These are phyloP conservation scores for Pontoporia blainvillei DNA, from an alignment of 2,113 vertebrate species.

Conservation along the genomic window DNA sequence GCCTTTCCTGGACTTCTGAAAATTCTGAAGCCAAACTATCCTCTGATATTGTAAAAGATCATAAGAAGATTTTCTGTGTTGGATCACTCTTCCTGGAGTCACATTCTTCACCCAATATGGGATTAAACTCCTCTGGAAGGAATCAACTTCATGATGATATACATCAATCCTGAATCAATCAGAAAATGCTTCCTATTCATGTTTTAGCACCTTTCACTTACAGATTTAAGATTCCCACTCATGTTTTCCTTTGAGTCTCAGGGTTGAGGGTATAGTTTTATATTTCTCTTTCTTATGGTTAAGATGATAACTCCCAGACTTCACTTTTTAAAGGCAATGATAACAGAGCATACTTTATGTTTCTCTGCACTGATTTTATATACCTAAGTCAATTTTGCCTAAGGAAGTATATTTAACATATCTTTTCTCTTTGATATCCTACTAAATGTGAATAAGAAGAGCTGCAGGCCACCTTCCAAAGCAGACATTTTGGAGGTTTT, in stretches of 20 bases:
- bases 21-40: background rate
- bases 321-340: background rate
- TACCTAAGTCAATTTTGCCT: background rate
- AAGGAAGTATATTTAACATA: background rate
- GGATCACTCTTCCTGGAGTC: background rate
- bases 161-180: background rate
- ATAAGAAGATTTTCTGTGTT: background rate
- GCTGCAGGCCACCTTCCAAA: background rate
- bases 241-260: background rate
- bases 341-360: background rate
- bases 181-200: background rate
- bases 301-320: background rate
- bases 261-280: background rate
- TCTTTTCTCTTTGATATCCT: background rate
- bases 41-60: background rate
- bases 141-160: background rate
- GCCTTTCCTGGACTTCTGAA: background rate
- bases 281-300: background rate
- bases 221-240: background rate
- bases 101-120: background rate
- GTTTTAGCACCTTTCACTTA: slow-evolving; percentile 12
- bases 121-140: background rate
- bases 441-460: background rate
- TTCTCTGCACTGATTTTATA: background rate
- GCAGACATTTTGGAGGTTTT: slow-evolving; percentile 7